A percentile compares a stretch with the other conserved stretches of the same genome.
phyloP scores from a whole-genome alignment of 1,140 invertebrate species.

The Drosophila dunni region DNA sequence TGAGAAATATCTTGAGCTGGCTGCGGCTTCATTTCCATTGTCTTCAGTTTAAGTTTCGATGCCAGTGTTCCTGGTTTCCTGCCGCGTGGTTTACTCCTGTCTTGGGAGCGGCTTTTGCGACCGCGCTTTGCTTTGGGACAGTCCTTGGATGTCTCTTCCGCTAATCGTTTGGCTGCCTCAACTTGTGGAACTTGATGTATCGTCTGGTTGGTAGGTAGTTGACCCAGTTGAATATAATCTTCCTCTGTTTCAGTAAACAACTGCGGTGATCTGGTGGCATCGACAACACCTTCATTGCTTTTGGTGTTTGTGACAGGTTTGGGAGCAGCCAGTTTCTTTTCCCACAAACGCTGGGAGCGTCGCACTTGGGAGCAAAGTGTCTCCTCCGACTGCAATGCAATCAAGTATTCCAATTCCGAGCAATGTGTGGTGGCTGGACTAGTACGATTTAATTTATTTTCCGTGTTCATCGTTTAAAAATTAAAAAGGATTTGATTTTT shows the following conservation, averaged over 20 bases:
- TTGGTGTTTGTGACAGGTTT: background rate
- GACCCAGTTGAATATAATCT: conserved; percentile 38
- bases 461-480: background rate
- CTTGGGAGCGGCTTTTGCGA: background rate
- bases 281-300: no score
- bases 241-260: conserved; percentile 53
- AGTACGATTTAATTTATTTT: background rate
- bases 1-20: background rate
- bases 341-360: conserved; percentile 50
- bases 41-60: background rate
- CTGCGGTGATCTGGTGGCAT: conserved; percentile 40
- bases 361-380: conserved; percentile 17
- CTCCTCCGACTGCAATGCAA: background rate
- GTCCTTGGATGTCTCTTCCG: background rate
- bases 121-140: background rate
- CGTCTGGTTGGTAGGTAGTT: background rate
- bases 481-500: background rate
- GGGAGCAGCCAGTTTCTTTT: conserved; percentile 15
- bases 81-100: background rate
- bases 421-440: conserved; percentile 50
- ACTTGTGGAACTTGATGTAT: background rate
- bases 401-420: conserved; percentile 41
- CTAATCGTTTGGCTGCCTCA: background rate
- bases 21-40: background rate
- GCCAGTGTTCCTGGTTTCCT: background rate